Evolutionary conservation across 1,140 invertebrate genomes (phyloP).

Genomic region (Copidosoma floridanum): DNA sequence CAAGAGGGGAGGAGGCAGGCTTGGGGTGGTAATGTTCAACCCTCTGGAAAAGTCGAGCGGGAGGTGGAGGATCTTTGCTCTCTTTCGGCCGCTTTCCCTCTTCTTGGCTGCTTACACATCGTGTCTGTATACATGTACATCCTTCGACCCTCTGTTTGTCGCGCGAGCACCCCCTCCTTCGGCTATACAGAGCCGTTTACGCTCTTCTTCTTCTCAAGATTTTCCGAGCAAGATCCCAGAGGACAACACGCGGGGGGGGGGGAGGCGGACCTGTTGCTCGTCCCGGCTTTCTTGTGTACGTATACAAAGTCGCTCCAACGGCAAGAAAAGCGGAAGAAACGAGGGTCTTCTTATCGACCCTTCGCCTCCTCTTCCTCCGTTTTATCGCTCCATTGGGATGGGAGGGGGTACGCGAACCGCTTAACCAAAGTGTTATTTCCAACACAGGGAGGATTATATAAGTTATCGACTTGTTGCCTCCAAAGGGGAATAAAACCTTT

Average conservation of each 20-base stretch:
- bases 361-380: background rate
- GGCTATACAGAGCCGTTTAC: too few species aligned
- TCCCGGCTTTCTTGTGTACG: slow-evolving; percentile 29
- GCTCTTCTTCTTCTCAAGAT: too few species aligned
- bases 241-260: slow-evolving; percentile 15
- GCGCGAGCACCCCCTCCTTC: too few species aligned
- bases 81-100: background rate
- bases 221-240: slow-evolving; percentile 44
- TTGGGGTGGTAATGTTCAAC: too few species aligned
- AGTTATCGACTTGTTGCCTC: slow-evolving; percentile 50
- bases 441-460: slow-evolving; percentile 38
- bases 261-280: slow-evolving; percentile 32
- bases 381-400: background rate
- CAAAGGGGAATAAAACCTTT: slow-evolving; percentile 22
- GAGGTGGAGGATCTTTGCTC: slow-evolving; percentile 36
- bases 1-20: slow-evolving; percentile 27
- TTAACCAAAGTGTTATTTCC: too few species aligned
- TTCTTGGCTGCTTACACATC: background rate
- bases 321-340: too few species aligned
- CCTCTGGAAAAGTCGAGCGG: slow-evolving; percentile 12
- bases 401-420: too few species aligned
- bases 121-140: background rate
- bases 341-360: slow-evolving; percentile 36
- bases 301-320: background rate
- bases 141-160: too few species aligned